Evolutionary conservation across 2,888 invertebrate genomes (phyloP).

Genomic region (Agrochola lota): DNA sequence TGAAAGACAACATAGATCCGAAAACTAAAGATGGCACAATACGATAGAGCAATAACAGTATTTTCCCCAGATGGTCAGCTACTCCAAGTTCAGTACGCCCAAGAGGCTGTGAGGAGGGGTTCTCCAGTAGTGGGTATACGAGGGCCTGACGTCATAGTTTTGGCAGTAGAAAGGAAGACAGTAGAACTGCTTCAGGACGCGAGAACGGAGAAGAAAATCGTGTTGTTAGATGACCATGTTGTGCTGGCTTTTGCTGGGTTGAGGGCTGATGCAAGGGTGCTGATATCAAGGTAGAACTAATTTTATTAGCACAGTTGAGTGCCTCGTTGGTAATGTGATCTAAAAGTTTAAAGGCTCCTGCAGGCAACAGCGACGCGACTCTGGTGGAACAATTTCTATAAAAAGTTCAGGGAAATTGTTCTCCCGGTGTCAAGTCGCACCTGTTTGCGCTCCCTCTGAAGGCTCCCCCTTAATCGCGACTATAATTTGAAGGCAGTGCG

Average conservation of each 20-base stretch:
- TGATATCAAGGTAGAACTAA: constrained; percentile 91
- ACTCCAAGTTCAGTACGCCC: constrained; percentile 99
- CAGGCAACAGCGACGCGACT: too few relatives aligned
- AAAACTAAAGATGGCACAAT: constrained; percentile 89
- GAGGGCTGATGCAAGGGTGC: constrained; percentile 98
- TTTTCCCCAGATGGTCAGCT: constrained; percentile 99
- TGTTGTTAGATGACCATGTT: constrained; percentile 98
- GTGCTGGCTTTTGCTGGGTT: constrained; percentile 99
- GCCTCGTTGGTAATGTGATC: background rate
- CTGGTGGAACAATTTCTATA: too few relatives aligned
- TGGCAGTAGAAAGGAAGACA: constrained; percentile 99
- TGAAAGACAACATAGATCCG: background rate
- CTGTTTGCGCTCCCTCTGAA: too few relatives aligned
- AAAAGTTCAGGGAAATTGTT: too few relatives aligned
- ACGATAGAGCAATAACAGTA: constrained; percentile 99
- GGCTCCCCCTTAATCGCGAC: too few relatives aligned
- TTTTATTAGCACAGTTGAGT: background rate
- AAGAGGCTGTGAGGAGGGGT: constrained; percentile 99
- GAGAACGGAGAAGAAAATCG: constrained; percentile 98
- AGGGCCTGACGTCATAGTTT: constrained; percentile 96
- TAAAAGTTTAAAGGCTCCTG: background rate
- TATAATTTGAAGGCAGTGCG: too few relatives aligned
- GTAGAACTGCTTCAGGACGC: constrained; percentile 98
- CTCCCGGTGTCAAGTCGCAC: too few relatives aligned
- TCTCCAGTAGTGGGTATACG: constrained; percentile 95